These are phyloP conservation scores for Platycheirus albimanus DNA, from an alignment of 2,888 invertebrate species.

Conservation along the genomic window DNA sequence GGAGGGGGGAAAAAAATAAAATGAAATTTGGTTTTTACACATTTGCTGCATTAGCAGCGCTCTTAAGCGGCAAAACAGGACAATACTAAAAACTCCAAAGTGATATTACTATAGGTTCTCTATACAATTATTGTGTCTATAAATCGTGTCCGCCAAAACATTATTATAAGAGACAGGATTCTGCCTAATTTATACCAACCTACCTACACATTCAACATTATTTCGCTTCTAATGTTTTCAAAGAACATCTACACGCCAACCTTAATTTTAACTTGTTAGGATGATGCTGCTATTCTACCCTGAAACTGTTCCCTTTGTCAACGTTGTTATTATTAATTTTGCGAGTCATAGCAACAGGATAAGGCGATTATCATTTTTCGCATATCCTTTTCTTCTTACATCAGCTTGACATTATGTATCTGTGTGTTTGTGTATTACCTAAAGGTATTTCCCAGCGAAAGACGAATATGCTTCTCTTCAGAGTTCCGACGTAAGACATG, in stretches of 20 bases:
- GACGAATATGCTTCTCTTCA: slow-evolving; percentile 40
- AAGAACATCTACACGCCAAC: slow-evolving; percentile 8
- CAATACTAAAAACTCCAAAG: too few relatives aligned
- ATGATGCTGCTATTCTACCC: slow-evolving; percentile 20
- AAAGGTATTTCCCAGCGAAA: slow-evolving; percentile 21
- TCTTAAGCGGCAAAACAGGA: too few relatives aligned
- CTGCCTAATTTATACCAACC: slow-evolving; percentile 14
- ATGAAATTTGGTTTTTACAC: too few relatives aligned
- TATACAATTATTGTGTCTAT: not conserved
- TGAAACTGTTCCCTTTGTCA: slow-evolving; percentile 5
- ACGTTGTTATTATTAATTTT: slow-evolving; percentile 71
- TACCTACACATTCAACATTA: not conserved
- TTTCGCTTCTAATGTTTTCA: not conserved
- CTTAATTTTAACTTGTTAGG: not conserved
- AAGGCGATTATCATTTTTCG: slow-evolving; percentile 72
- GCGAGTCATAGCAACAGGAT: slow-evolving; percentile 72
- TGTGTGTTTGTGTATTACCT: slow-evolving; percentile 26
- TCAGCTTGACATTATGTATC: slow-evolving; percentile 19
- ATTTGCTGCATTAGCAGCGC: too few relatives aligned
- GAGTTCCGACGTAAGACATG: slow-evolving; percentile 47
- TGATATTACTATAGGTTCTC: too few relatives aligned
- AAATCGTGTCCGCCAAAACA: slow-evolving; percentile 25
- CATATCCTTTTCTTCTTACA: slow-evolving; percentile 57
- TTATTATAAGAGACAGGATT: slow-evolving; percentile 5
- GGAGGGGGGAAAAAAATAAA: too few relatives aligned